These are phyloP conservation scores for Gallirallus australis DNA, from an alignment of 2,797 vertebrate species.

Conservation along the genomic window DNA sequence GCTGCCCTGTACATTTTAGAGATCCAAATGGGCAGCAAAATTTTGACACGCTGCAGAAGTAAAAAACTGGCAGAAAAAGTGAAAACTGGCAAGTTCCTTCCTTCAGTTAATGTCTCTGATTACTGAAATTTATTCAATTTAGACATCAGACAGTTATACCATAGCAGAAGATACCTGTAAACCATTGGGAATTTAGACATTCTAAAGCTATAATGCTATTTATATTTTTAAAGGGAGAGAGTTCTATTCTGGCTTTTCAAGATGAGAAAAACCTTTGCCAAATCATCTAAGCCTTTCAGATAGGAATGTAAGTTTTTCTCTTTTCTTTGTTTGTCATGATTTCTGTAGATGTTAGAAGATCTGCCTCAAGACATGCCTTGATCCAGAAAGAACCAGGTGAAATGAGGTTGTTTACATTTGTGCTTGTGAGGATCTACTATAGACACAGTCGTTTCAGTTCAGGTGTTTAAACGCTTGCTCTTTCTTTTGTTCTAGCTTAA, in stretches of 20 bases:
- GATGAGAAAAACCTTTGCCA: not conserved
- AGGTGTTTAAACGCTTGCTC: not conserved
- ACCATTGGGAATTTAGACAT: not conserved
- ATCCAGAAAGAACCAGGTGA: not conserved
- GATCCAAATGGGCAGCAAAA: not conserved
- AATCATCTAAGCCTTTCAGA: not conserved
- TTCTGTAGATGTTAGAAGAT: not conserved
- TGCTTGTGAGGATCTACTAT: not conserved
- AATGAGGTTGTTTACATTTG: not conserved
- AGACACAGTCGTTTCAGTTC: not conserved
- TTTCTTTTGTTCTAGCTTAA: not conserved
- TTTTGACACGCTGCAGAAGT: not conserved
- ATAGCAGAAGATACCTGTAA: not conserved
- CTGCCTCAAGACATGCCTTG: not conserved
- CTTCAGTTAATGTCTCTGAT: not conserved
- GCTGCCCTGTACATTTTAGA: not conserved
- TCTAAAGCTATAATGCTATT: not conserved
- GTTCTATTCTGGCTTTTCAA: not conserved
- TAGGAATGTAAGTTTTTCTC: not conserved
- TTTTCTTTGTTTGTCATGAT: conserved; percentile 1
- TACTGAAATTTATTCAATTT: not conserved
- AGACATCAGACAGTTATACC: not conserved
- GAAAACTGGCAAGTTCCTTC: not conserved
- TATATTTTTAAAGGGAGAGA: not conserved
- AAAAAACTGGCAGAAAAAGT: not conserved